phyloP scores from a whole-genome alignment of 2,888 invertebrate genomes.

The Dasysyrphus albostriatus region DNA sequence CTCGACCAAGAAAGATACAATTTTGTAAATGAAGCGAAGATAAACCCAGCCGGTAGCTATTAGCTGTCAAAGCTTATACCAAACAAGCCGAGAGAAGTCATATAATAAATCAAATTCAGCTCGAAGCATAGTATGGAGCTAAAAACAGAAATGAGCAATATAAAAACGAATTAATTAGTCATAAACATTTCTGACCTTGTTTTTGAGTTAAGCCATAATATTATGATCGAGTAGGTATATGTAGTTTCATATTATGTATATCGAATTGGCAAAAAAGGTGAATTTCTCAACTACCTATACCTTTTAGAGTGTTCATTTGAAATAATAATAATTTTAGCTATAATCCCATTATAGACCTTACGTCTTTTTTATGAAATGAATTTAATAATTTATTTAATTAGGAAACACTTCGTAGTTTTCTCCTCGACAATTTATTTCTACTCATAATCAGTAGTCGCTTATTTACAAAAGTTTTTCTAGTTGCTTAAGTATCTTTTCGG shows the following conservation, averaged over 20 bases:
- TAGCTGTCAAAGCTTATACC: constrained; percentile 58
- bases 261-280: not conserved
- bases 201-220: constrained; percentile 2
- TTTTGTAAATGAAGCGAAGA: constrained; percentile 4
- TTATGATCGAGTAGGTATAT: not conserved
- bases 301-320: not conserved
- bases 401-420: constrained; percentile 3
- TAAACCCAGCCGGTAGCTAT: constrained; percentile 53
- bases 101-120: constrained; percentile 61
- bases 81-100: not conserved
- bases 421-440: not conserved
- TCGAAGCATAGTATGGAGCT: constrained; percentile 7
- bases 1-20: constrained; percentile 25
- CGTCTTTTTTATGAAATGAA: too few relatives aligned
- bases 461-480: not conserved
- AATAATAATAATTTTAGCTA: too few relatives aligned
- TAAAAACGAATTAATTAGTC: constrained; percentile 36
- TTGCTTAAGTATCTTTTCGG: too few relatives aligned
- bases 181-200: constrained; percentile 29
- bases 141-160: constrained; percentile 24
- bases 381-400: constrained; percentile 8
- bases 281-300: not conserved
- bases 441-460: too few relatives aligned
- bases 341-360: too few relatives aligned
- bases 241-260: too few relatives aligned